Percentiles rank a stretch among this genome's conserved stretches.
phyloP scores from a whole-genome alignment of 2,797 vertebrate species.

The Oreochromis grahami region DNA sequence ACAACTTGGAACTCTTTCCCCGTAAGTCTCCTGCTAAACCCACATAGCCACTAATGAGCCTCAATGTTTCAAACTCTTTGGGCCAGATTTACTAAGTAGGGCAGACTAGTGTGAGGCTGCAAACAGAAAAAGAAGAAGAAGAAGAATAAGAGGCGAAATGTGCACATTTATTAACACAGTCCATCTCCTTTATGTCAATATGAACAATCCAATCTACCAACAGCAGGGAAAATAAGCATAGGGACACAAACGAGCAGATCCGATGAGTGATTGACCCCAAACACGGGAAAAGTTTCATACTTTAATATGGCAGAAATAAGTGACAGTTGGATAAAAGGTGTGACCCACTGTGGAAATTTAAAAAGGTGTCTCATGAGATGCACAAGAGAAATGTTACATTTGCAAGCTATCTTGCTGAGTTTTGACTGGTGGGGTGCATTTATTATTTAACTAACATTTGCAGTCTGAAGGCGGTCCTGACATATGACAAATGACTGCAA shows the following conservation, averaged over 20 bases:
- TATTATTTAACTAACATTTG: neutral
- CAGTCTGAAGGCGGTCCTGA: neutral
- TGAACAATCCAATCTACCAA: neutral
- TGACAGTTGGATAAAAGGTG: neutral
- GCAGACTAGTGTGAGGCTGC: neutral
- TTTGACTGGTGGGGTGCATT: neutral
- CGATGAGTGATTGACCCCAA: neutral
- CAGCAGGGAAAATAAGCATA: fast-evolving
- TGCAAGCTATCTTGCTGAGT: neutral
- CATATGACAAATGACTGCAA: neutral
- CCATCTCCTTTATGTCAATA: neutral
- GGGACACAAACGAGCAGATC: neutral
- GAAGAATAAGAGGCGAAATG: neutral
- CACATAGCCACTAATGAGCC: slow-evolving; percentile 24
- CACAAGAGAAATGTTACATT: neutral
- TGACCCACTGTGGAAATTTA: neutral
- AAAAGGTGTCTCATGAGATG: neutral
- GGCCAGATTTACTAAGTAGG: neutral
- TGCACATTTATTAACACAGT: neutral
- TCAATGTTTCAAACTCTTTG: slow-evolving; percentile 3
- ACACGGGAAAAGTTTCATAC: neutral
- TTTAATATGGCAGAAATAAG: neutral
- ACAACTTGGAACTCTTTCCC: slow-evolving; percentile 10
- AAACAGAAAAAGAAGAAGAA: neutral
- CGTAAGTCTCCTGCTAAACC: slow-evolving; percentile 5